Base-by-base conservation (phyloP, 2,888 invertebrate species). In the Dryadula phaetusa region DNA sequence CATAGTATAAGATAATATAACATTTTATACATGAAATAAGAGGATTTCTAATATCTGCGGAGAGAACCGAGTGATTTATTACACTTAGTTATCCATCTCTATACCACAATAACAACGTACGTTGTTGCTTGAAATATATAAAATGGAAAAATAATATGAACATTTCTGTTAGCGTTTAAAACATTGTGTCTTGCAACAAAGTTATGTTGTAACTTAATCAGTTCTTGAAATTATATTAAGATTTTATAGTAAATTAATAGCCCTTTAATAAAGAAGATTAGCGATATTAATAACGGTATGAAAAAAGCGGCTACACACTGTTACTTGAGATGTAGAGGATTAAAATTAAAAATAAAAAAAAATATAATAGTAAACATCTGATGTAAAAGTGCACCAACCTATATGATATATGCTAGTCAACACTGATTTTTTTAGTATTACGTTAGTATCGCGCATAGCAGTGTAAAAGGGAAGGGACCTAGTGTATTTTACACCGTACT, bases 171-270 rank as follows among this genome's bases (percentile, higher is more conserved):
- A 28, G 28, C 3, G 8, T 14, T 52, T 28, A 28, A 7, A 7
- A 7, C 8, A n/a, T 32, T 12, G 12, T 16, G 42, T 1, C 44
- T 14, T 60, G 44, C 44, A 60, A 60, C 44, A 28, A 44, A 18
- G 60, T 44, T 20, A 32, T 32, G 18, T 28, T 32, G 32, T 44
- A 46, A 60, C 60, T 46, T 60, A 46, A 60, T 60, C 28, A 18
- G 14, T 32, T 46, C 28, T 28, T 60, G 18, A 60, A 46, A 44
- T 46, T 46, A 32, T 60, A 46, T 44, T 44, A 32, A 44, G 44
- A 46, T 3, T 60, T 60, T 18, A 40, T 22, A 32, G 16, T 37
- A 34, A 20, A 20, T 20, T 18, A 32, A 32, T 54, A 44, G 18
- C 18, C 42, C 44, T 60, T 60, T 60, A 60, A 44, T 44, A 28